Evolutionary conservation across 2,888 invertebrate species (phyloP), one percentile per base, ranked within the genome.

Genomic region (Didymodactylos carnosus): DNA sequence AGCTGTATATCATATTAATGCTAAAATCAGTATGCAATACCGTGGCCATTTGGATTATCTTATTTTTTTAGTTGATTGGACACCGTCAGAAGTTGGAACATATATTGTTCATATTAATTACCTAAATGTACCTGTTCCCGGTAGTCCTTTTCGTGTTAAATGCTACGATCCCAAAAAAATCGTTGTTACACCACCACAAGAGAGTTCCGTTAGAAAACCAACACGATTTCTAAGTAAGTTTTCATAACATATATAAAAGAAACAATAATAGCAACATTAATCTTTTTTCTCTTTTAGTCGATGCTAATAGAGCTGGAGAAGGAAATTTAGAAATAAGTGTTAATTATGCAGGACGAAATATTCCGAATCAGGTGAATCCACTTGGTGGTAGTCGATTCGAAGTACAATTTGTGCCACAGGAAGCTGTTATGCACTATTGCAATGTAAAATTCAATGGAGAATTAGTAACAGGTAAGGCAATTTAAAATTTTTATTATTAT

Each of bases 401-500:
- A 70, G 94, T 94, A 41, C 94, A 95, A 84, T 97, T 97, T 85
- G 94, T 94, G 80, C 95, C 95, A 0, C 91, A 91, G 41, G 93
- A 94, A 84, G 89, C 94, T 0, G 91, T 92, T 3, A 88, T 90
- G 0, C 95, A 97, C 84, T 90, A 89, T 35, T 86, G 95, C 7
- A 93, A 93, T 70, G 94, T 97, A 41, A 88, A 92, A 85, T 94
- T 94, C 84, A 94, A 94, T 82, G 92, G 92, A 71, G 92, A 93
- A 84, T 91, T 92, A 35, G 92, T 94, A 39, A 88, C 88, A 79
- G 88, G 87, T 87, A 79, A 77, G 77, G n/a, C n/a, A n/a, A n/a
- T n/a, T n/a, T n/a, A n/a, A n/a, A 53, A 25, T 84, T 86, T 87
- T 86, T 86, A 87, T 89, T 71, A 88, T 90, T 29, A 71, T 39